Conservation (phyloP, 2,888 invertebrate species). For the Tetragnatha montana region DNA sequence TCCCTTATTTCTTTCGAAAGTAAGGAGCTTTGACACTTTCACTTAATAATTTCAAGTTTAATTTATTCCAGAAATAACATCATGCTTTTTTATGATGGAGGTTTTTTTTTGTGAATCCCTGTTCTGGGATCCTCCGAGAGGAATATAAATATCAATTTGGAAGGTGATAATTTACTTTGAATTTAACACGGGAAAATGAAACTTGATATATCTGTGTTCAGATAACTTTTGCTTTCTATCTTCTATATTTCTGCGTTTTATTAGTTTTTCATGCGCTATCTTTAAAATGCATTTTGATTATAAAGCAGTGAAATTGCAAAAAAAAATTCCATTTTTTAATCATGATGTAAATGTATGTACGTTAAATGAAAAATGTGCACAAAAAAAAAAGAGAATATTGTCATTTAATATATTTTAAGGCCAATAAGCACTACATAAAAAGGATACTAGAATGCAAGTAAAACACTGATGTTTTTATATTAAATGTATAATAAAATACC, state of each 20-base stretch:
- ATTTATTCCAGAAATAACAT: slow-evolving; percentile 17
- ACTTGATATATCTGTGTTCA: neutral
- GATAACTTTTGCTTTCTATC: neutral
- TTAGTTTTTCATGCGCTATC: neutral
- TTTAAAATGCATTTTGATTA: too few species aligned
- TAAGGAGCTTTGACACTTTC: neutral
- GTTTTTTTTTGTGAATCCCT: neutral
- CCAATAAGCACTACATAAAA: too few species aligned
- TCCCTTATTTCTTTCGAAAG: slow-evolving; percentile 12
- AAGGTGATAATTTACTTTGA: slow-evolving; percentile 5
- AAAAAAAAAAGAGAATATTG: too few species aligned
- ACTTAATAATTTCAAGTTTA: slow-evolving; percentile 37
- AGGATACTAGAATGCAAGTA: too few species aligned
- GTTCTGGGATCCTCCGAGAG: neutral
- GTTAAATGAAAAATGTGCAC: too few species aligned
- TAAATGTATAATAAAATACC: too few species aligned
- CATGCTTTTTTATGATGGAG: neutral
- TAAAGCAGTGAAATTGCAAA: too few species aligned
- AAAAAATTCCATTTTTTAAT: too few species aligned
- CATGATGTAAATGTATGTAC: too few species aligned
- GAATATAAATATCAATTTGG: slow-evolving; percentile 19
- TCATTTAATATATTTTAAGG: too few species aligned
- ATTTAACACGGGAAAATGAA: neutral
- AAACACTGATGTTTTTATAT: too few species aligned
- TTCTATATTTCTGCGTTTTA: neutral